phyloP scores from a whole-genome alignment of 2,797 vertebrate genomes.

The Cossypha heuglini region DNA sequence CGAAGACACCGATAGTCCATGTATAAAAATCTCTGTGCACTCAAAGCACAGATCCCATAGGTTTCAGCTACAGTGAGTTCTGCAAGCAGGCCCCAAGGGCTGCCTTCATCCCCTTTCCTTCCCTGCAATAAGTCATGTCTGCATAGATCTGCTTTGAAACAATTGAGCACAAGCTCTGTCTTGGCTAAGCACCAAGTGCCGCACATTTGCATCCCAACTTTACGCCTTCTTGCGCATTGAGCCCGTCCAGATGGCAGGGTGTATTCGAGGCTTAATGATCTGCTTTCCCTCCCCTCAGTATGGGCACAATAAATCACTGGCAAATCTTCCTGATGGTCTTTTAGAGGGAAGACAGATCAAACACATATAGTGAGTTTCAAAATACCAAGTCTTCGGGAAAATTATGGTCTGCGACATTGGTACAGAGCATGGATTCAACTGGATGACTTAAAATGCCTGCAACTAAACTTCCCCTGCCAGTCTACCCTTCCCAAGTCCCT shows the following conservation, averaged over 20 bases:
- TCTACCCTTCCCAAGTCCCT: background rate
- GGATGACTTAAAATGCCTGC: background rate
- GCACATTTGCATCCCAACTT: conserved; percentile 46
- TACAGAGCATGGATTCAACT: background rate
- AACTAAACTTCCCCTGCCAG: background rate
- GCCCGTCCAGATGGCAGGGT: conserved; percentile 40
- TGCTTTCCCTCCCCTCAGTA: background rate
- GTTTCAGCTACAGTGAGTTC: background rate
- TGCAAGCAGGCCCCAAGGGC: background rate
- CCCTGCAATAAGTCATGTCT: background rate
- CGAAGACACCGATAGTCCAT: background rate
- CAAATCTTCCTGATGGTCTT: conserved; percentile 15
- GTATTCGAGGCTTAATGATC: conserved; percentile 32
- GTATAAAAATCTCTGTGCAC: background rate
- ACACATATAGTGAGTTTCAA: background rate
- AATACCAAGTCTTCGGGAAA: background rate
- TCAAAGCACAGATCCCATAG: background rate
- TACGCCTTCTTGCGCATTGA: conserved; percentile 12
- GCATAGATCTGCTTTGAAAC: background rate
- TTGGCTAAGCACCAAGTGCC: conserved; percentile 31
- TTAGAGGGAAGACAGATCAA: conserved; percentile 34
- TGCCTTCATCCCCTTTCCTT: background rate
- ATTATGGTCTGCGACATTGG: background rate
- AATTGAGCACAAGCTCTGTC: conserved; percentile 22
- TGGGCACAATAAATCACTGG: background rate